Evolutionary conservation across 2,888 invertebrate species (phyloP), one percentile per base, ranked within the genome.

Genomic region (Drosophila rubida): DNA sequence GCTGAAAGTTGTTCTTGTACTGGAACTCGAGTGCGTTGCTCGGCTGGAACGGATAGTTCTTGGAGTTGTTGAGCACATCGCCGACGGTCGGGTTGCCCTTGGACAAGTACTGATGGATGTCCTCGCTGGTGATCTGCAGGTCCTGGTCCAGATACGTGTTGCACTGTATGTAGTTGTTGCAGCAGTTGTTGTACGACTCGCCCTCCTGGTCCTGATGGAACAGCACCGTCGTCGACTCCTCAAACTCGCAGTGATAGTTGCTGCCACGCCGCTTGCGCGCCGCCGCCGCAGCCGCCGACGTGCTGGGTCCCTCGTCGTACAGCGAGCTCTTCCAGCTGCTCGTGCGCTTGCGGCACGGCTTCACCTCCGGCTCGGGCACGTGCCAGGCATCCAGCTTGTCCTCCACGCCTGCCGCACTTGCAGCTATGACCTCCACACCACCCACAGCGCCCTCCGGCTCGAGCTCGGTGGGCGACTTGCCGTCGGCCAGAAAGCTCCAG

Each of bases 61-160:
- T 91, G 42, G 90, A 90, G 49, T 92, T 92, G 75, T 92, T 92
- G 6, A 92, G 80, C 8, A 92, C 83, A 59, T 91, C 90, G 16
- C 90, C 90, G 4, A 80, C 66, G 50, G 53, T 80, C 14, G 81
- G 88, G 55, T 90, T 90, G 37, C 91, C 91, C 74, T 92, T 92
- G 9, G 92, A 91, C 48, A 92, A 74, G 65, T 92, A 92, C 55
- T 90, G 91, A 19, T 92, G 92, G 37, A 92, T 92, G 53, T 92
- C 92, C 75, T 91, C 92, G 77, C 91, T 92, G 64, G 92, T 92
- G n/a, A 92, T 92, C 78, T 92, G 92, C 53, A 92, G 75, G 64
- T 92, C 92, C 69, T 92, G 92, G 62, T 92, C 92, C 64, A 92
- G 70, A 69, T 91, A 92, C 41, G 90, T 90, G 69, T 92, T 92